Base-by-base conservation (phyloP, 2,113 vertebrate genomes). In the Cynocephalus volans region DNA sequence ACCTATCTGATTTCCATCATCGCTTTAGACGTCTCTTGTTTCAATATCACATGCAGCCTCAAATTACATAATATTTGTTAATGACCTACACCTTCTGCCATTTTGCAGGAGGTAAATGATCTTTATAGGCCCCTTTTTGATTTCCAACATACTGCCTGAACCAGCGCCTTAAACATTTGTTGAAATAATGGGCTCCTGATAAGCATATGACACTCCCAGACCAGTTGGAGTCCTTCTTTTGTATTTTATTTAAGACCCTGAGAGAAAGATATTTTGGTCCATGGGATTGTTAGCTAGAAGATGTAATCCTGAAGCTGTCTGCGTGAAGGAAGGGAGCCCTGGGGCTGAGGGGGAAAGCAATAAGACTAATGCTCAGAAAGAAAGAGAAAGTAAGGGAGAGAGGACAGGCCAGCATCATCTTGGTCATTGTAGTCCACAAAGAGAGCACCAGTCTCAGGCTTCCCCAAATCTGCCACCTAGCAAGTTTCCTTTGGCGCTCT, bases 181-280 rank as follows among this genome's bases (percentile, higher is more conserved):
- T 81, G 24, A 90, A 70, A 36, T 13, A 17, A 3, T 28, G 5
- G 48, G 9, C 67, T 95, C 73, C 8, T 24, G 73, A 64, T 70
- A 23, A 84, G 24, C 18, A 58, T 64, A 28, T 48, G 18, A 75
- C 8, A 83, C 2, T 50, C 24, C 5, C n/a, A 41, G 50, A 75
- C n/a, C 18, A 88, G 88, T 0, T 70, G 8, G 50, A 92, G 8
- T 36, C n/a, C 23, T 81, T 75, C 7, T 77, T 96, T 83, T 31
- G 23, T 26, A 54, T 95, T 95, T 84, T 28, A 54, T 67, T 15
- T 65, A 88, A 88, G 23, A 80, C n/a, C 19, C 36, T 69, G 21
- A 48, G 48, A 82, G 67, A 92, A 92, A 80, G 15, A 33, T 90
- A 17, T 93, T 89, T 92, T 69, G 75, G 10, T 65, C 52, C 15